These are phyloP conservation scores for Cyprinodon variegatus DNA, from an alignment of 2,113 vertebrate species.

Conservation along the genomic window DNA sequence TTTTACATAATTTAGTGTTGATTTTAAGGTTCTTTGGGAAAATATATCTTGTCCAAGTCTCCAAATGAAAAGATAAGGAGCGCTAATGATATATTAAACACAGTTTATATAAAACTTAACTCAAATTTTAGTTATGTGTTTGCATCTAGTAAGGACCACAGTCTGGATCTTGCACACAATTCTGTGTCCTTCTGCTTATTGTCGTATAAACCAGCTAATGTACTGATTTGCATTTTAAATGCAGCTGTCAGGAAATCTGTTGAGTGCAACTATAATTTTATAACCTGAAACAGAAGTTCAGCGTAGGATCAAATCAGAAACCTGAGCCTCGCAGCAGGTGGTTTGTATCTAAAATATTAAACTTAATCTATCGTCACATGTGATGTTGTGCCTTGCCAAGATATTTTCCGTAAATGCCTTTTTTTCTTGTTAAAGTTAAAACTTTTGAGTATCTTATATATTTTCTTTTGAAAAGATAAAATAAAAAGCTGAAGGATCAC, in stretches of 20 bases:
- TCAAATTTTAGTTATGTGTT: not conserved
- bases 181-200: not conserved
- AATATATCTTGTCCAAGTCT: not conserved
- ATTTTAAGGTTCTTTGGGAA: not conserved
- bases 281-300: not conserved
- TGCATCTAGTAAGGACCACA: not conserved
- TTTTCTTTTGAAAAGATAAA: too few species aligned
- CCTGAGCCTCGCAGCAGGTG: not conserved
- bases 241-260: conserved; percentile 21
- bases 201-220: conserved; percentile 16
- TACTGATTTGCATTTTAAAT: not conserved
- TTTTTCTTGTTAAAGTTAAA: not conserved
- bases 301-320: not conserved
- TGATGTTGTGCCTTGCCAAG: not conserved
- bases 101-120: too few species aligned
- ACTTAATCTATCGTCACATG: not conserved
- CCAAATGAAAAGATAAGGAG: too few species aligned
- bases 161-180: not conserved
- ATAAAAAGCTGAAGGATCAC: too few species aligned
- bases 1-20: not conserved
- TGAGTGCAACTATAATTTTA: not conserved
- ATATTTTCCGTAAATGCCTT: not conserved
- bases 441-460: not conserved
- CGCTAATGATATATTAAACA: too few species aligned
- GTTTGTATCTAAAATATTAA: not conserved